A percentile compares a stretch with the other conserved stretches of the same genome.
These are phyloP conservation scores for Isurus oxyrinchus DNA, from an alignment of 2,113 vertebrate genomes.

Conservation along the genomic window DNA sequence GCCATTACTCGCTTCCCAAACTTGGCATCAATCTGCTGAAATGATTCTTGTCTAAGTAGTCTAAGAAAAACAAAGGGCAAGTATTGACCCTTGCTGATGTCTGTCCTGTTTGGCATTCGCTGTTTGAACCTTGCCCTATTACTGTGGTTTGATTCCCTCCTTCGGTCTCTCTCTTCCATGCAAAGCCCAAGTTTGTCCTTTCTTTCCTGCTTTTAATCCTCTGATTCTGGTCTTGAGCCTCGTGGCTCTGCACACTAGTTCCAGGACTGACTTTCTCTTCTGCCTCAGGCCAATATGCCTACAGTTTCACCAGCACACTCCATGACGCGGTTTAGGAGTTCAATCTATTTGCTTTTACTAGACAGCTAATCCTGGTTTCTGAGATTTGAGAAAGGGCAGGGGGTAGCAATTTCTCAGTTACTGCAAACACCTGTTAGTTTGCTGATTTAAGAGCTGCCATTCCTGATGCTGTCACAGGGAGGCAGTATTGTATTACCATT, in stretches of 20 bases:
- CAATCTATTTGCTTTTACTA: not conserved
- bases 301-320: not conserved
- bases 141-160: too few species aligned
- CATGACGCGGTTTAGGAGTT: not conserved
- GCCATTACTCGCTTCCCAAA: too few species aligned
- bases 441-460: too few species aligned
- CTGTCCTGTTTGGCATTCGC: too few species aligned
- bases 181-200: not conserved
- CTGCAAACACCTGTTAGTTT: not conserved
- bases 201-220: not conserved
- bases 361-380: not conserved
- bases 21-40: too few species aligned
- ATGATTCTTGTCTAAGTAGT: too few species aligned
- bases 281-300: not conserved
- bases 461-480: not conserved
- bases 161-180: not conserved
- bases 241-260: not conserved
- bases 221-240: not conserved
- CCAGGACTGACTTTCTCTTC: not conserved
- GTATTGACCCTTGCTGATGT: not conserved
- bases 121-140: too few species aligned
- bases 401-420: not conserved
- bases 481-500: not conserved
- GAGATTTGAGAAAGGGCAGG: too few species aligned
- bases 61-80: too few species aligned